Evolutionary conservation across 1,140 invertebrate species (phyloP).

Genomic region (Hyposmocoma kahamanoa): DNA sequence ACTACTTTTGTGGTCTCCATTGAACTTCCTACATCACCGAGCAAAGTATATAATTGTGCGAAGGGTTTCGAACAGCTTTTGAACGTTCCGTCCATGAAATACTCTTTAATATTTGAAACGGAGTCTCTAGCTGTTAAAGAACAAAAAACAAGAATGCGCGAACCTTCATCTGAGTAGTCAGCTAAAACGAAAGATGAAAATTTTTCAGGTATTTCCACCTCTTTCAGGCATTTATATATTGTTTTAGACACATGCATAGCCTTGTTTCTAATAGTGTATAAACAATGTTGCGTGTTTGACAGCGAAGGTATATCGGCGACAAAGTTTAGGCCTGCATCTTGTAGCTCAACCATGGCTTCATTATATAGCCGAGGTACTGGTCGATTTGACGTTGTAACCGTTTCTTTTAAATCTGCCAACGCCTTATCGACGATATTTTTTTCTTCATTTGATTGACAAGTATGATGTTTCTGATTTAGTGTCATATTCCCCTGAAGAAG

Average conservation of each 20-base stretch:
- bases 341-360: not conserved
- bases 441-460: not conserved
- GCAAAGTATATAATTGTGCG: not conserved
- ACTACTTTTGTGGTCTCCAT: not conserved
- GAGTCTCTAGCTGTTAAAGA: conserved; percentile 1
- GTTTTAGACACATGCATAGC: not conserved
- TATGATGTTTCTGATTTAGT: not conserved
- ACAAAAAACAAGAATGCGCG: conserved; percentile 4
- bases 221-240: not conserved
- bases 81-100: conserved; percentile 2
- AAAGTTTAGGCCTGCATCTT: not conserved
- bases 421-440: not conserved
- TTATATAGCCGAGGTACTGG: not conserved
- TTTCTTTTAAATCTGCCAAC: not conserved
- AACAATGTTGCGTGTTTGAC: not conserved
- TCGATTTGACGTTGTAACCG: not conserved
- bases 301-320: not conserved
- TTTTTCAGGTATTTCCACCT: conserved; percentile 3
- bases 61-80: not conserved
- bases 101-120: not conserved
- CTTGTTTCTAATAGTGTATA: not conserved
- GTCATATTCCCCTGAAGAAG: not conserved
- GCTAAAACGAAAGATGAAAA: conserved; percentile 5
- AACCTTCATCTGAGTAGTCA: conserved; percentile 3
- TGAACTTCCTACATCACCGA: not conserved